Conservation (phyloP, 2,888 invertebrate species). For the Liodrosophila aerea region DNA sequence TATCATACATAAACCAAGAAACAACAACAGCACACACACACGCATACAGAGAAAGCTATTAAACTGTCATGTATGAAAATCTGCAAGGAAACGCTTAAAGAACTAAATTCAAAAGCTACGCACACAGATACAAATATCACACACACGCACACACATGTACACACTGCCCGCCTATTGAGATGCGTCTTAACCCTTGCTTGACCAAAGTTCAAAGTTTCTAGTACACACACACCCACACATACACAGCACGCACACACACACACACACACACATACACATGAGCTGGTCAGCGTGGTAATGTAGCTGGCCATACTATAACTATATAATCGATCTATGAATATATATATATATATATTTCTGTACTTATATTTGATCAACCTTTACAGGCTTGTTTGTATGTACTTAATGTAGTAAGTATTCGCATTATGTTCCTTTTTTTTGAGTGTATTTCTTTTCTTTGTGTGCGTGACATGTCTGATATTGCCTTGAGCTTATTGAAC, state of each 20-base stretch:
- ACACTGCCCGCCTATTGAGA: conserved; percentile 8
- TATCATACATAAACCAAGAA: conserved; percentile 17
- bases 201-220: no score
- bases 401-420: conserved; percentile 75
- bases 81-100: conserved; percentile 29
- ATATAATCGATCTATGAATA: conserved; percentile 8
- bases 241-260: conserved; percentile 12
- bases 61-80: conserved; percentile 10
- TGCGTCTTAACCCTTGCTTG: not conserved
- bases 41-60: conserved; percentile 3
- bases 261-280: conserved; percentile 14
- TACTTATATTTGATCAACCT: conserved; percentile 57
- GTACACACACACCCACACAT: conserved; percentile 1
- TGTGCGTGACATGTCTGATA: conserved; percentile 31
- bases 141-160: conserved; percentile 7
- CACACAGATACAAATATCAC: conserved; percentile 7
- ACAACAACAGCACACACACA: conserved; percentile 18
- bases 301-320: conserved; percentile 6
- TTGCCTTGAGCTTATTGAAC: conserved; percentile 29
- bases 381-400: conserved; percentile 80
- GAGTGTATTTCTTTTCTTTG: conserved; percentile 3
- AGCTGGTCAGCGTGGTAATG: conserved; percentile 34
- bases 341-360: conserved; percentile 34
- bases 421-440: conserved; percentile 40
- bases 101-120: conserved; percentile 6